phyloP scores from a whole-genome alignment of 2,797 vertebrate genomes.

The Harpagifer antarcticus region DNA sequence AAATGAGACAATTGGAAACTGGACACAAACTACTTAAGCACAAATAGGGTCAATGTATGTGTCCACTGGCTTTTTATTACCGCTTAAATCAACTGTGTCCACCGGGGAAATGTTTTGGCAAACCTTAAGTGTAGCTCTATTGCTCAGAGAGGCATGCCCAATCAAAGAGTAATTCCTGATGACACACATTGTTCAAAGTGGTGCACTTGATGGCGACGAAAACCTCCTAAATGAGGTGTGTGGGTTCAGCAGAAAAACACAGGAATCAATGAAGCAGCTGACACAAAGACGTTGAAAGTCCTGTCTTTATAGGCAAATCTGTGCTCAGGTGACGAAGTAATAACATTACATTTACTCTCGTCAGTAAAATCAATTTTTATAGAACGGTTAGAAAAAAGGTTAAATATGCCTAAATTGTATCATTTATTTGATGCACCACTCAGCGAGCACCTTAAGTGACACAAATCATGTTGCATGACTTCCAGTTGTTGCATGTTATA shows the following conservation, averaged over 20 bases:
- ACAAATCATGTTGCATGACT: not conserved
- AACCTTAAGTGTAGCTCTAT: constrained; percentile 10
- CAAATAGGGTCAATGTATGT: constrained; percentile 26
- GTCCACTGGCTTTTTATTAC: constrained; percentile 26
- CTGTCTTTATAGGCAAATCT: not conserved
- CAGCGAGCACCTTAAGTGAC: not conserved
- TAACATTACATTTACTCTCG: not conserved
- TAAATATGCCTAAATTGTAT: not conserved
- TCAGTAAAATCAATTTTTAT: too few relatives aligned
- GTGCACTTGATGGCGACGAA: constrained; percentile 7
- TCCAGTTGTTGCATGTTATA: not conserved
- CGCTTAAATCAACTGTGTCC: constrained; percentile 15
- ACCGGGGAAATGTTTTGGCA: constrained; percentile 19
- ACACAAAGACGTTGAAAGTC: not conserved
- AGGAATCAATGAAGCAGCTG: constrained; percentile 22
- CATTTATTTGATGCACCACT: not conserved
- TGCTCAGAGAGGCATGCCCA: not conserved
- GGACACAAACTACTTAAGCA: constrained; percentile 44
- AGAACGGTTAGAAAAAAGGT: not conserved
- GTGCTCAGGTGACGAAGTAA: not conserved
- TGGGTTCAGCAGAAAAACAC: constrained; percentile 24
- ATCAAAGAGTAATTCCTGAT: constrained; percentile 9
- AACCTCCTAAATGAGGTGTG: constrained; percentile 13
- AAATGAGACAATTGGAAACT: constrained; percentile 33
- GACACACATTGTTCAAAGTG: constrained; percentile 14